Conservation (phyloP, 2,113 vertebrate species). For the Uria aalge region DNA sequence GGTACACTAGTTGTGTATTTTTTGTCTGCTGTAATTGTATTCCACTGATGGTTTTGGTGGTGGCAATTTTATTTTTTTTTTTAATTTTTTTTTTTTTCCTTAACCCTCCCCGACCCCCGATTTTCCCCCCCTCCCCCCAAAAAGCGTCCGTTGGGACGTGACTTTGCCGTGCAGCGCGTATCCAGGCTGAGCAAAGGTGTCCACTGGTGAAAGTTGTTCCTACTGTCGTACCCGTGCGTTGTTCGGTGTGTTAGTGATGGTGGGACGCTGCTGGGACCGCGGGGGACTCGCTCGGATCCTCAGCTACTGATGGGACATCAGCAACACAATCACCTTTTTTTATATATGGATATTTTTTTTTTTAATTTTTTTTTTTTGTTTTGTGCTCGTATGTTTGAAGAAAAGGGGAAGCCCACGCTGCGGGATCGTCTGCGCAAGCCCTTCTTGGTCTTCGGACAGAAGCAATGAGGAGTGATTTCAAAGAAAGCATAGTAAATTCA, state of each 20-base stretch:
- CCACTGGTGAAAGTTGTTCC: not conserved
- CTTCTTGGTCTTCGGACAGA: slow-evolving; percentile 35
- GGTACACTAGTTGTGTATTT: slow-evolving; percentile 82
- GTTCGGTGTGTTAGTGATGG: not conserved
- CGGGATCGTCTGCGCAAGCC: slow-evolving; percentile 1
- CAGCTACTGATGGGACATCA: not conserved
- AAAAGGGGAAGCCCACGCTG: slow-evolving; percentile 21
- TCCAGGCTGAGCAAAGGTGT: not conserved
- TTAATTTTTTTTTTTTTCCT: not conserved
- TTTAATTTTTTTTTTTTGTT: not conserved
- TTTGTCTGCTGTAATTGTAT: slow-evolving; percentile 79
- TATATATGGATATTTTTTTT: not conserved
- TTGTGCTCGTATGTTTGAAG: slow-evolving; percentile 30
- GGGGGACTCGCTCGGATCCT: slow-evolving; percentile 10
- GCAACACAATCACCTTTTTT: not conserved
- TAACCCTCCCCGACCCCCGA: too few species aligned
- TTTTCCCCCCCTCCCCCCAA: too few species aligned
- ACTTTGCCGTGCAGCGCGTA: not conserved
- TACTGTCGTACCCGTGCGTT: not conserved
- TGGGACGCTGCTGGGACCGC: slow-evolving; percentile 41
- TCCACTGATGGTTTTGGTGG: slow-evolving; percentile 71
- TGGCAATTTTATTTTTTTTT: slow-evolving; percentile 32
- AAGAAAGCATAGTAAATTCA: slow-evolving; percentile 65
- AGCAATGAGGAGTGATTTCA: slow-evolving; percentile 50
- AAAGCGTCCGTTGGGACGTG: not conserved